These are phyloP conservation scores for Theristicus caerulescens DNA, from an alignment of 2,113 vertebrate genomes.

Conservation along the genomic window DNA sequence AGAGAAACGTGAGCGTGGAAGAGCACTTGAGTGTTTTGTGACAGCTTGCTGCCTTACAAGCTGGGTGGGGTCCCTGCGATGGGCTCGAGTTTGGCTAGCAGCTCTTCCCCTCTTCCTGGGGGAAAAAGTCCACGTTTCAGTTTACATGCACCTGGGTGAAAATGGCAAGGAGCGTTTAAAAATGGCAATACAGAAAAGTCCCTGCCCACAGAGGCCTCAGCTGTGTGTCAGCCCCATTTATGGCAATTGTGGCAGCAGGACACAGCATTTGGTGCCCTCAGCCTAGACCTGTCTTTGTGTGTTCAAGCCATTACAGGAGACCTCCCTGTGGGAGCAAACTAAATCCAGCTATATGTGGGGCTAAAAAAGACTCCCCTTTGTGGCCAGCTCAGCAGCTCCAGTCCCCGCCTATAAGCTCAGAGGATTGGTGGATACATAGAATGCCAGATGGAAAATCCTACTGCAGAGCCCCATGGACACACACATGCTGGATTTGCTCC, in stretches of 20 bases:
- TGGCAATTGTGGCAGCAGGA: background rate
- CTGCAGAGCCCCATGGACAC: background rate
- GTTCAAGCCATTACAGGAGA: background rate
- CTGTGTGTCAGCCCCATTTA: background rate
- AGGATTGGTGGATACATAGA: background rate
- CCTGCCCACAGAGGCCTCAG: background rate
- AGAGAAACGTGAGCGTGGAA: constrained; percentile 55
- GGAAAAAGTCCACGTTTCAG: fast-evolving
- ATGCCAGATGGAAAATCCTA: background rate
- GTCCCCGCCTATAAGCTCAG: background rate
- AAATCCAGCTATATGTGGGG: background rate
- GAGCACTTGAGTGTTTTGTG: constrained; percentile 56
- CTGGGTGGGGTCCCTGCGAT: background rate
- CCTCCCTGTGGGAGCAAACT: background rate
- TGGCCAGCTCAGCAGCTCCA: background rate
- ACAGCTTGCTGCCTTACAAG: constrained; percentile 9
- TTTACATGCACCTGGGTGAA: background rate
- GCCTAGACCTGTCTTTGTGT: background rate
- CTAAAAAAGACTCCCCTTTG: background rate
- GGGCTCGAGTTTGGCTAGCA: background rate
- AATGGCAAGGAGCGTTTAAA: background rate
- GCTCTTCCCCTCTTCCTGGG: background rate
- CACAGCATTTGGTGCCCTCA: background rate
- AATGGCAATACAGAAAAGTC: background rate
- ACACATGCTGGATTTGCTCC: background rate